phyloP scores from a whole-genome alignment of 1,140 invertebrate genomes.

The Trinorchestia longiramus region DNA sequence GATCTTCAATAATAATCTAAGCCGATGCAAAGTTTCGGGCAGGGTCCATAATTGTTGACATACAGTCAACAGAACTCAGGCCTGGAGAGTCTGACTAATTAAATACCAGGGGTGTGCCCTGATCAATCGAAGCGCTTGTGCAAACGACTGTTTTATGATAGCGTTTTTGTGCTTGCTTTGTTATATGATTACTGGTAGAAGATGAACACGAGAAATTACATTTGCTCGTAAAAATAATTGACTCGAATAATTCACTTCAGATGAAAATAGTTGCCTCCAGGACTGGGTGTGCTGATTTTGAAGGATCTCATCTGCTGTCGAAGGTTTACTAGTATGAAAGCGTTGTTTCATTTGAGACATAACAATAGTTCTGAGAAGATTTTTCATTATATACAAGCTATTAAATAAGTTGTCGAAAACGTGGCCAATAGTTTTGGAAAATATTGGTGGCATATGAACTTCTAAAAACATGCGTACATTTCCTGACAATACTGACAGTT shows the following conservation, averaged over 20 bases:
- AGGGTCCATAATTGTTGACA: neutral
- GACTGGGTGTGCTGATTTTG: neutral
- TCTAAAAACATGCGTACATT: neutral
- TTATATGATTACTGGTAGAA: neutral
- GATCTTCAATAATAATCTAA: neutral
- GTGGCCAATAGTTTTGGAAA: neutral
- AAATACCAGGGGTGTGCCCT: too few relatives aligned
- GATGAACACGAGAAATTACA: neutral
- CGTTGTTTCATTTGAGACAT: neutral
- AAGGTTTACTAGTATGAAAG: neutral
- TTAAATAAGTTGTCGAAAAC: neutral
- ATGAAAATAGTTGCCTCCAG: neutral
- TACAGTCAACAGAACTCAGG: neutral
- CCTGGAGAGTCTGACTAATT: neutral
- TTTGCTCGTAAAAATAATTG: neutral
- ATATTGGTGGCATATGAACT: neutral
- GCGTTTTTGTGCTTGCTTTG: neutral
- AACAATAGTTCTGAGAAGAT: neutral
- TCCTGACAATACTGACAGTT: neutral
- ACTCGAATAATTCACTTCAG: neutral
- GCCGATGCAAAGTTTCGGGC: neutral
- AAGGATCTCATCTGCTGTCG: neutral
- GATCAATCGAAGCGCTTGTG: neutral
- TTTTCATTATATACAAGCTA: neutral
- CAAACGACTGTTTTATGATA: neutral